Conservation (phyloP, 1,140 invertebrate genomes). For the Orchesella cincta region DNA sequence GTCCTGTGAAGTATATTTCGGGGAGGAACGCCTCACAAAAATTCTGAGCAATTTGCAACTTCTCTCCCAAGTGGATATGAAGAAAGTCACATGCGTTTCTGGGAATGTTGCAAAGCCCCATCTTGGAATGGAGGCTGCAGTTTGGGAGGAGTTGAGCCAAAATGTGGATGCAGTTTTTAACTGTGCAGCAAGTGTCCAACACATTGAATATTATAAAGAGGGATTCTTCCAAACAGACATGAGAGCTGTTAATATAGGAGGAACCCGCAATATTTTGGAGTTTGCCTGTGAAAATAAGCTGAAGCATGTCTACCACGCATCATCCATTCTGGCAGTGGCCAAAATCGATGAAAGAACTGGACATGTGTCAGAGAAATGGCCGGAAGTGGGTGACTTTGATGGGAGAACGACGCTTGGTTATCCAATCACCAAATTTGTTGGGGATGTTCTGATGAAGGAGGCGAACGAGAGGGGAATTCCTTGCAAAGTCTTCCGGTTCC, state of each 20-base stretch:
- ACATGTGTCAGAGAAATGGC: not conserved
- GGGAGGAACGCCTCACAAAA: not conserved
- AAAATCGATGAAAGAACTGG: not conserved
- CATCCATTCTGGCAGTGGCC: not conserved
- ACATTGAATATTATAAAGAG: not conserved
- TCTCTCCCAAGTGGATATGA: not conserved
- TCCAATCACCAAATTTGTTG: constrained; percentile 25
- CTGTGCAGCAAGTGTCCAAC: not conserved
- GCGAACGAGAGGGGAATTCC: constrained; percentile 8
- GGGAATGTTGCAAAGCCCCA: not conserved
- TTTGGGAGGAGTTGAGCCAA: not conserved
- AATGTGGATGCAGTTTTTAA: constrained; percentile 8
- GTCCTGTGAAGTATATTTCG: not conserved
- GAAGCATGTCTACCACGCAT: not conserved
- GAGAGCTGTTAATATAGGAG: not conserved
- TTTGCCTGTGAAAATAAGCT: not conserved
- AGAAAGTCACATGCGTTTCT: not conserved
- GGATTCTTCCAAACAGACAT: not conserved
- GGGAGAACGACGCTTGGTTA: not conserved
- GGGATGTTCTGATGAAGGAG: not conserved
- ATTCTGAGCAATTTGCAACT: not conserved
- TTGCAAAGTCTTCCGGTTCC: not conserved
- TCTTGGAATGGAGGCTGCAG: not conserved
- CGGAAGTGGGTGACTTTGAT: not conserved
- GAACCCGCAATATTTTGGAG: not conserved